These are phyloP conservation scores for Megathymus violae DNA, from an alignment of 1,140 invertebrate species.

Conservation along the genomic window DNA sequence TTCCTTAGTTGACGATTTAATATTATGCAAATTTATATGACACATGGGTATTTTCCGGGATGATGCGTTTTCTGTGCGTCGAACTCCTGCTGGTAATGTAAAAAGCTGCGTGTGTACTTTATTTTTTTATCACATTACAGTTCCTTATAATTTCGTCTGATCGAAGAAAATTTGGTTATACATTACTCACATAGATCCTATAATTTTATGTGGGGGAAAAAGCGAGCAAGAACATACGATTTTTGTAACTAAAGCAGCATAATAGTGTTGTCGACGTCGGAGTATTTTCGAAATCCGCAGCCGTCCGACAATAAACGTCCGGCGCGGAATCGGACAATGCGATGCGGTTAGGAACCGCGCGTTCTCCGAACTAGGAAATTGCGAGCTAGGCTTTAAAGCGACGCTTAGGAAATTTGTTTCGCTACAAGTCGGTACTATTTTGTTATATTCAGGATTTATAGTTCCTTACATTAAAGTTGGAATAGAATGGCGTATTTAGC, in stretches of 20 bases:
- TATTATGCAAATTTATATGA: too few relatives aligned
- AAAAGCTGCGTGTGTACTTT: too few relatives aligned
- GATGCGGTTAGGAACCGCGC: conserved; percentile 17
- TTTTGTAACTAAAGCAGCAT: neutral
- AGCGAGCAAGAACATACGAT: too few relatives aligned
- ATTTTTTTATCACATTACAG: too few relatives aligned
- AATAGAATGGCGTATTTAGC: too few relatives aligned
- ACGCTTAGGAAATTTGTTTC: conserved; percentile 33
- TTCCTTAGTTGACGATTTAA: too few relatives aligned
- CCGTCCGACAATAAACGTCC: conserved; percentile 19
- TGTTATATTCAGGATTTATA: conserved; percentile 1
- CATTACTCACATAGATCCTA: neutral
- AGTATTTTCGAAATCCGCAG: conserved; percentile 21
- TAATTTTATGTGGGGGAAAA: too few relatives aligned
- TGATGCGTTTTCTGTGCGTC: too few relatives aligned
- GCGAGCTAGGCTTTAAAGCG: conserved; percentile 29
- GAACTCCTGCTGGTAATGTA: too few relatives aligned
- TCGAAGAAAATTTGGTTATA: too few relatives aligned
- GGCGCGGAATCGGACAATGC: conserved; percentile 18
- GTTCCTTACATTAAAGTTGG: conserved; percentile 1
- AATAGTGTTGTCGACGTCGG: conserved; percentile 11
- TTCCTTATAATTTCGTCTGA: too few relatives aligned
- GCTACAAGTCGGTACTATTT: conserved; percentile 27
- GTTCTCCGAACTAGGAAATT: conserved; percentile 30
- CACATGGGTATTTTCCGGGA: too few relatives aligned